phyloP scores from a whole-genome alignment of 2,888 invertebrate species.

The Cantharis rustica region DNA sequence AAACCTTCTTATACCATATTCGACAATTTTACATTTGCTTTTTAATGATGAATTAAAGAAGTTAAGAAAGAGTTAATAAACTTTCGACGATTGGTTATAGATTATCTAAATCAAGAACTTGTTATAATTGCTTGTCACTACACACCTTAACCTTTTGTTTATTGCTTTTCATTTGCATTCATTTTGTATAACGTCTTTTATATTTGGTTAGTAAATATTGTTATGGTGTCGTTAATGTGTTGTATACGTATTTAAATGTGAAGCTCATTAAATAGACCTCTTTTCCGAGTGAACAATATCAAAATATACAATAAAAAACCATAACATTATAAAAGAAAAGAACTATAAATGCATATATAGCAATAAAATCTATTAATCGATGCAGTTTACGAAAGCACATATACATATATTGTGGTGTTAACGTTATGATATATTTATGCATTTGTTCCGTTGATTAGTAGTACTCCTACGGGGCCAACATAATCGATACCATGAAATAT shows the following conservation, averaged over 20 bases:
- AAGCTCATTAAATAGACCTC: not conserved
- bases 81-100: slow-evolving; percentile 35
- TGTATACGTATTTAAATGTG: not conserved
- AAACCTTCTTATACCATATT: not conserved
- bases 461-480: not conserved
- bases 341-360: not conserved
- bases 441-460: not conserved
- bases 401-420: not conserved
- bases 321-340: not conserved
- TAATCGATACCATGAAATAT: not conserved
- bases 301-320: not conserved
- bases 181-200: slow-evolving; percentile 33
- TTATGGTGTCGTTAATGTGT: not conserved
- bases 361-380: not conserved
- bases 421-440: not conserved
- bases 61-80: not conserved
- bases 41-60: not conserved
- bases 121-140: slow-evolving; percentile 52
- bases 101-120: slow-evolving; percentile 39
- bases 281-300: not conserved
- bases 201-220: not conserved
- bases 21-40: not conserved
- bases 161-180: slow-evolving; percentile 48
- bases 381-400: not conserved
- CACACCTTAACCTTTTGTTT: slow-evolving; percentile 48